Conservation (phyloP, 2,113 vertebrate species). For the Nibea coibor region DNA sequence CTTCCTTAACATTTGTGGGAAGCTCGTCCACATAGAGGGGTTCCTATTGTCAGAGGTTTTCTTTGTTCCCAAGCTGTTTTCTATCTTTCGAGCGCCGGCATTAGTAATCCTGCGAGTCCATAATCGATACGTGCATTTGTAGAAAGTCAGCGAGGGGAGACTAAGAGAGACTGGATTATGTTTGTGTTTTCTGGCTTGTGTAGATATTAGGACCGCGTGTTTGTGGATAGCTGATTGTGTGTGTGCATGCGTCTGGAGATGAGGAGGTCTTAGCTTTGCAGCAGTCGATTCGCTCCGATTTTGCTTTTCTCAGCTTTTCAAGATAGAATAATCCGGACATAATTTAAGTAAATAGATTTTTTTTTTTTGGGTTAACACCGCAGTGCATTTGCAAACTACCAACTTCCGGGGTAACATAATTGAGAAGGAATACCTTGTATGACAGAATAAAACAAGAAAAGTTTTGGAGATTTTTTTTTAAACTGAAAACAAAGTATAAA, state of each 20-base stretch:
- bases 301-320: background rate
- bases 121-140: constrained; percentile 57
- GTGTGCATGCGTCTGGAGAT: background rate
- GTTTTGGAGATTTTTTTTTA: background rate
- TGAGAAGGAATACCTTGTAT: background rate
- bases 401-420: background rate
- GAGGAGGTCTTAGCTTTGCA: background rate
- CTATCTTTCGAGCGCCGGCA: constrained; percentile 7
- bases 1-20: constrained; percentile 40
- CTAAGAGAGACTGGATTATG: constrained; percentile 7
- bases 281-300: background rate
- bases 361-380: background rate
- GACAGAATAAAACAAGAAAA: background rate
- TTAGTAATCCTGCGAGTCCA: constrained; percentile 46
- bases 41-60: constrained; percentile 35
- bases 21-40: constrained; percentile 22
- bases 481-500: background rate
- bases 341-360: constrained; percentile 17
- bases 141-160: constrained; percentile 24
- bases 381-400: background rate
- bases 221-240: constrained; percentile 7
- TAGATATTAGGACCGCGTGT: constrained; percentile 19
- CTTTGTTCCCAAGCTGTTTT: constrained; percentile 33
- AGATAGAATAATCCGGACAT: constrained; percentile 7
- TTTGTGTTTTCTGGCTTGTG: constrained; percentile 32